Evolutionary conservation across 2,113 vertebrate genomes (phyloP).

Genomic region (Cyanoliseus patagonus): DNA sequence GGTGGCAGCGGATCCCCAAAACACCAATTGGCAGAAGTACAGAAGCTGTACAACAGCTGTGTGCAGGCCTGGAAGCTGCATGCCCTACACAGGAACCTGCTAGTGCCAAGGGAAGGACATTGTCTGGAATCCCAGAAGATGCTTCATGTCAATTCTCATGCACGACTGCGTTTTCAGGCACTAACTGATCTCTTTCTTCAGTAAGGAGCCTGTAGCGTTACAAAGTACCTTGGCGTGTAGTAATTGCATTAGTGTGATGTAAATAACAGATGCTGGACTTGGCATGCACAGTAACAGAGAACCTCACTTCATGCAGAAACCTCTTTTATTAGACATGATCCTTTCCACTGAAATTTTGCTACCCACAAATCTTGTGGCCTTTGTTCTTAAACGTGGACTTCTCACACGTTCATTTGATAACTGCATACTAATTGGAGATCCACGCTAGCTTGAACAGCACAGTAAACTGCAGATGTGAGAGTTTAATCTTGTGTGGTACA

Average conservation of each 20-base stretch:
- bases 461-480: neutral
- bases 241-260: neutral
- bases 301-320: neutral
- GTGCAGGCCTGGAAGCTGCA: neutral
- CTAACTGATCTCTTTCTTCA: neutral
- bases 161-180: neutral
- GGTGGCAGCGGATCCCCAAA: neutral
- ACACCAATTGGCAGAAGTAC: neutral
- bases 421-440: neutral
- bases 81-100: rapidly evolving
- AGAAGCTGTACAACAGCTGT: neutral
- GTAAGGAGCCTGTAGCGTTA: neutral
- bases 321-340: neutral
- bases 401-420: neutral
- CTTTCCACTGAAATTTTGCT: neutral
- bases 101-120: neutral
- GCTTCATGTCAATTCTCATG: neutral
- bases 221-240: neutral
- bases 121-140: neutral
- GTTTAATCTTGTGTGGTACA: neutral
- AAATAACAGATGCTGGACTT: neutral
- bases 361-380: neutral
- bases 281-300: neutral
- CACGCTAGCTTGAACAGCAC: neutral
- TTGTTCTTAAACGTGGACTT: neutral